These are phyloP conservation scores for Psittacula derbiana DNA, from an alignment of 2,797 vertebrate species.

Conservation along the genomic window DNA sequence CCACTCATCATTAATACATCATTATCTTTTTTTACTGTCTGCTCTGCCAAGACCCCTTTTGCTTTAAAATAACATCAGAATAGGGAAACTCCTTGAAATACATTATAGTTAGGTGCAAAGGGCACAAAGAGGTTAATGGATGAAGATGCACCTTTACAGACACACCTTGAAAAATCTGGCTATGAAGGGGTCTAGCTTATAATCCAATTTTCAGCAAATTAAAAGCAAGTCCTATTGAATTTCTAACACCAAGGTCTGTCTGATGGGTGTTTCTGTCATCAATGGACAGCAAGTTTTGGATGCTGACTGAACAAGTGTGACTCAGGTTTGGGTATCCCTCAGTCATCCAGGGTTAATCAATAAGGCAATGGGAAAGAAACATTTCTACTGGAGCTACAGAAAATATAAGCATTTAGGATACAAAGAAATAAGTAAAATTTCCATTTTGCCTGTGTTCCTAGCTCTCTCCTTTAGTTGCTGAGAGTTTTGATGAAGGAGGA, in stretches of 20 bases:
- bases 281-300: neutral
- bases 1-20: conserved; percentile 20
- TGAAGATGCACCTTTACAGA: neutral
- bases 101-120: neutral
- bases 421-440: neutral
- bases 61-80: conserved; percentile 7
- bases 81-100: neutral
- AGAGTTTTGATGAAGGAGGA: neutral
- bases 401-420: neutral
- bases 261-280: neutral
- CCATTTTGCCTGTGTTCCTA: neutral
- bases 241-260: neutral
- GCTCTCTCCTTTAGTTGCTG: neutral
- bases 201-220: neutral
- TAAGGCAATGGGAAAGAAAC: neutral
- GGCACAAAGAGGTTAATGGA: neutral
- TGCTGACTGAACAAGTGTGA: neutral
- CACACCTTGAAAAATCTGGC: neutral
- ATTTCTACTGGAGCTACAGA: neutral
- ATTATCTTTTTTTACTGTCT: conserved; percentile 3
- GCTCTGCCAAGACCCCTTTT: neutral
- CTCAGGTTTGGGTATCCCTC: neutral
- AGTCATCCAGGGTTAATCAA: neutral
- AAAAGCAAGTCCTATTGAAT: neutral
- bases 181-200: accelerated